Evolutionary conservation across 2,113 vertebrate species (phyloP).

Genomic region (Ginglymostoma cirratum): DNA sequence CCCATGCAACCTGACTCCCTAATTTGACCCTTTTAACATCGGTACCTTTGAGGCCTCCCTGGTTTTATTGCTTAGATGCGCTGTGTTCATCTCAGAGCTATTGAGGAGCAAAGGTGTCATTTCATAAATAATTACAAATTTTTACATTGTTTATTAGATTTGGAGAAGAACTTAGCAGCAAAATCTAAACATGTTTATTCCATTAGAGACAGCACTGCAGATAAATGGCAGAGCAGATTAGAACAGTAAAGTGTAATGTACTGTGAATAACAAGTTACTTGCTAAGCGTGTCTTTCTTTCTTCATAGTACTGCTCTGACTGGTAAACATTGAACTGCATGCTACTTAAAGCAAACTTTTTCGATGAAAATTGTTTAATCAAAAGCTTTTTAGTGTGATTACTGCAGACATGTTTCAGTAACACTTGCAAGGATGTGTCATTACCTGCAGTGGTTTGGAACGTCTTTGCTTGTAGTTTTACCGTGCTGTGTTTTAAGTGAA

Average conservation of each 20-base stretch:
- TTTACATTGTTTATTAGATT: background rate
- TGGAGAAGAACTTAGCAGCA: background rate
- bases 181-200: background rate
- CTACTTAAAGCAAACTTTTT: background rate
- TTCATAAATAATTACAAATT: background rate
- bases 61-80: background rate
- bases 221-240: background rate
- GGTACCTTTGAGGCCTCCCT: background rate
- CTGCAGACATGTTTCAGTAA: background rate
- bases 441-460: background rate
- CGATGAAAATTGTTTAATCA: background rate
- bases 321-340: background rate
- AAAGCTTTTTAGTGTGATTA: conserved; percentile 14
- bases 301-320: background rate
- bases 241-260: background rate
- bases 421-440: background rate
- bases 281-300: background rate
- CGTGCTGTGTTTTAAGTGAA: background rate
- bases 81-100: background rate
- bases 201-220: background rate
- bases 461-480: background rate
- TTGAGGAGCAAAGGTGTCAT: background rate
- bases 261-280: conserved; percentile 14
- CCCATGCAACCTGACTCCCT: background rate
- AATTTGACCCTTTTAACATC: background rate